A percentile compares a stretch with the other conserved stretches of the same genome.
These are phyloP conservation scores for Papilio elwesi DNA, from an alignment of 2,888 invertebrate species.

Conservation along the genomic window DNA sequence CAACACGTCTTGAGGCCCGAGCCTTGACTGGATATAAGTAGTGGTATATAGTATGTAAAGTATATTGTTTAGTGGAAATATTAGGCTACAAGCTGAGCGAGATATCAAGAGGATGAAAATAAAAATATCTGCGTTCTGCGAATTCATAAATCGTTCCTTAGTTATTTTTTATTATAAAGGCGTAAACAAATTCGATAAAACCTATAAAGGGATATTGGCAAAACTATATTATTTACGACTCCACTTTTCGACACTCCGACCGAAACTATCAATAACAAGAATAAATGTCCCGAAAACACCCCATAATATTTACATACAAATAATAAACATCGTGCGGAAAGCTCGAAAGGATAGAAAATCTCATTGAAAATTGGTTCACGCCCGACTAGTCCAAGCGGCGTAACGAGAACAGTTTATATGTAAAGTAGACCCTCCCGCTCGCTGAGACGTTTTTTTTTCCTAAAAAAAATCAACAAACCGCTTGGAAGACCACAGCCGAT, in stretches of 20 bases:
- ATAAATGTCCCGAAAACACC: conserved; percentile 39
- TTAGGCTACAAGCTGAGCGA: no score
- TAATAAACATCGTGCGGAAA: conserved; percentile 38
- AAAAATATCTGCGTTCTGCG: background rate
- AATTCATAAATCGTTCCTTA: background rate
- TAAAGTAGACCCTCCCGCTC: conserved; percentile 46
- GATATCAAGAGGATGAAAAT: background rate
- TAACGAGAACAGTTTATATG: conserved; percentile 65
- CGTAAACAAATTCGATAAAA: background rate
- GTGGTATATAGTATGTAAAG: no score
- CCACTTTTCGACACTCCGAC: conserved; percentile 18
- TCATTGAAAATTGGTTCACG: conserved; percentile 64
- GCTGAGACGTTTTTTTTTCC: conserved; percentile 41
- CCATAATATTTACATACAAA: conserved; percentile 41
- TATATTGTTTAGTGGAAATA: no score
- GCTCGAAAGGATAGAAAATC: conserved; percentile 45
- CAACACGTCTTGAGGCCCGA: no score
- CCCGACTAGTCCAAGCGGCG: conserved; percentile 59
- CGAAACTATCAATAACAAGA: conserved; percentile 39
- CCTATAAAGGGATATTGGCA: conserved; percentile 18
- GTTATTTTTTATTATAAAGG: background rate
- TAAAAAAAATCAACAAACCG: conserved; percentile 48
- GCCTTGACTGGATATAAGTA: no score
- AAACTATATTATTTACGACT: conserved; percentile 32
- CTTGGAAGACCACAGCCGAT: conserved; percentile 45